phyloP scores from a whole-genome alignment of 2,888 invertebrate genomes.

The Stenichneumon culpator region DNA sequence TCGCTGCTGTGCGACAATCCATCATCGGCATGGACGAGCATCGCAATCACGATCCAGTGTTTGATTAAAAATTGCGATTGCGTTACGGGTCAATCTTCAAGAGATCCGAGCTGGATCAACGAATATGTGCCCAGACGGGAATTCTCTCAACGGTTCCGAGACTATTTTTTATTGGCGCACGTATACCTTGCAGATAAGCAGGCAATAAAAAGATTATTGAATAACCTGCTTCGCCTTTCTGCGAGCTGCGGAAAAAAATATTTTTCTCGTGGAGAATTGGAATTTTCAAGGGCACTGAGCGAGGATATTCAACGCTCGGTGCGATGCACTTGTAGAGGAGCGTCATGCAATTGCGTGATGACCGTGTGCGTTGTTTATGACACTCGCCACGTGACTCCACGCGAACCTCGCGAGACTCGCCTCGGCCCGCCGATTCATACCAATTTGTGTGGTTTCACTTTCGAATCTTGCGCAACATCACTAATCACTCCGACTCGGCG shows the following conservation, averaged over 20 bases:
- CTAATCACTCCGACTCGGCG: constrained; percentile 20
- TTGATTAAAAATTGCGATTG: constrained; percentile 16
- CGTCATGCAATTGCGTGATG: neutral
- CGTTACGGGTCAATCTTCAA: too few species aligned
- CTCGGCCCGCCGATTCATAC: constrained; percentile 14
- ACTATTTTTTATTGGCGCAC: too few species aligned
- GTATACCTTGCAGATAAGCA: too few species aligned
- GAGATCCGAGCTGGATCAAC: too few species aligned
- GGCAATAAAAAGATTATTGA: too few species aligned
- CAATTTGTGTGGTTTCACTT: constrained; percentile 59
- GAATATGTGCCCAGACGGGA: too few species aligned
- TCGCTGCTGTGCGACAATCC: neutral
- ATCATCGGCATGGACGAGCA: neutral
- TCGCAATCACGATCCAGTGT: constrained; percentile 3
- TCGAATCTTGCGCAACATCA: constrained; percentile 61
- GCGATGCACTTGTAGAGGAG: constrained; percentile 23
- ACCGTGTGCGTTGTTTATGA: constrained; percentile 1
- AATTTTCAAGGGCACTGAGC: too few species aligned
- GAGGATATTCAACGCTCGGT: constrained; percentile 6
- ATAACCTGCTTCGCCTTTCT: too few species aligned
- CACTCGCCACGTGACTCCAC: neutral
- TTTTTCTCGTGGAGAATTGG: too few species aligned
- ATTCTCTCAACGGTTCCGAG: too few species aligned
- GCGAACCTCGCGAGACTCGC: constrained; percentile 4
- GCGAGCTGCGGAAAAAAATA: too few species aligned